Percentiles rank a stretch among this genome's conserved stretches.
These are phyloP conservation scores for Xenopus laevis DNA, from an alignment of 2,113 vertebrate genomes.

Conservation along the genomic window DNA sequence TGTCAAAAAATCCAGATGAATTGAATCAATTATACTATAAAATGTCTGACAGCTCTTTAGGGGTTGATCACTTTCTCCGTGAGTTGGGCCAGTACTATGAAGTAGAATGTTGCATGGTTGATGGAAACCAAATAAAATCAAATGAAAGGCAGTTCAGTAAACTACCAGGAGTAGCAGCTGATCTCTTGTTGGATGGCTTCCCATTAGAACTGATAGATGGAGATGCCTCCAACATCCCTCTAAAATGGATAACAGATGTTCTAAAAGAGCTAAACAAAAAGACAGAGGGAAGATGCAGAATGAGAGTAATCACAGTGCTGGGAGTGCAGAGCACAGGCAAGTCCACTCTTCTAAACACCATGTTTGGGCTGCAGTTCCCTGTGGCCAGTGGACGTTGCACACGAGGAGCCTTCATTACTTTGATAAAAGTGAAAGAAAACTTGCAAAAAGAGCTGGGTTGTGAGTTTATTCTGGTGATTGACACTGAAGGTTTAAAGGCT, in stretches of 20 bases:
- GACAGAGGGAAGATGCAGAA: slow-evolving; percentile 54
- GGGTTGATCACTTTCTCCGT: slow-evolving; percentile 69
- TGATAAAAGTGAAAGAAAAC: slow-evolving; percentile 52
- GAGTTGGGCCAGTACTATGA: slow-evolving; percentile 77
- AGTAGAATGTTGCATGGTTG: slow-evolving; percentile 51
- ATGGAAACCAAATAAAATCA: slow-evolving; percentile 33
- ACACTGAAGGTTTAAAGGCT: slow-evolving; percentile 59
- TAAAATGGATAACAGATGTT: slow-evolving; percentile 70
- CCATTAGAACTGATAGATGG: slow-evolving; percentile 65
- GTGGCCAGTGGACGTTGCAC: slow-evolving; percentile 53
- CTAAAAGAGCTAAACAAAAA: slow-evolving; percentile 54
- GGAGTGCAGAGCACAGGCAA: slow-evolving; percentile 73
- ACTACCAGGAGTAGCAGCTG: slow-evolving; percentile 49
- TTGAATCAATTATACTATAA: slow-evolving; percentile 1
- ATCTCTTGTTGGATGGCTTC: slow-evolving; percentile 65
- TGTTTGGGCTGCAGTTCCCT: slow-evolving; percentile 73
- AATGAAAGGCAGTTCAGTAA: neutral
- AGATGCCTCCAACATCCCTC: slow-evolving; percentile 65
- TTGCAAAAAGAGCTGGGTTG: slow-evolving; percentile 65
- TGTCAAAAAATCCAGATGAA: slow-evolving; percentile 25
- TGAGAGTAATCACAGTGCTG: slow-evolving; percentile 68
- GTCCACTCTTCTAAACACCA: slow-evolving; percentile 67
- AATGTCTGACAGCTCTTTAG: slow-evolving; percentile 61
- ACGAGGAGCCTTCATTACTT: slow-evolving; percentile 64
- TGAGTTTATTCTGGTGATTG: slow-evolving; percentile 70